Conservation (phyloP, 1,140 invertebrate species). For the Lanistes nyassanus region DNA sequence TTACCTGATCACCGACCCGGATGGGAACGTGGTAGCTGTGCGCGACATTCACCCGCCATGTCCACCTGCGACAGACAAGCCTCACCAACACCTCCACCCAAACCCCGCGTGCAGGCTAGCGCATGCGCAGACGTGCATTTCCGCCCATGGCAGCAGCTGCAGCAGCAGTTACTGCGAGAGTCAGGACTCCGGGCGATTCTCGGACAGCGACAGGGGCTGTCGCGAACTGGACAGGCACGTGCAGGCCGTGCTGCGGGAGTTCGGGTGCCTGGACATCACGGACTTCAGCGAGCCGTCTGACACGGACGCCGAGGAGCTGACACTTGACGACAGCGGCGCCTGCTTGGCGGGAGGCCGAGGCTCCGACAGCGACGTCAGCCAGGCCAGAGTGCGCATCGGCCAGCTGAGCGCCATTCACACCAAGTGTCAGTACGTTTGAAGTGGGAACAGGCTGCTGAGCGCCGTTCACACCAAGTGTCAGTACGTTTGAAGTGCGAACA, state of each 20-base stretch:
- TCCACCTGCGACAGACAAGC: not conserved
- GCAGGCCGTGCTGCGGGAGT: conserved; percentile 8
- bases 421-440: too few relatives aligned
- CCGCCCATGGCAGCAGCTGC: conserved; percentile 15
- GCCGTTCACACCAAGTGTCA: too few relatives aligned
- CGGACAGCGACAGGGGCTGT: conserved; percentile 30
- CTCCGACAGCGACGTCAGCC: too few relatives aligned
- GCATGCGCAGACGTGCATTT: conserved; percentile 5
- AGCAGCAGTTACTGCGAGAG: conserved; percentile 21
- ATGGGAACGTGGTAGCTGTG: conserved; percentile 46
- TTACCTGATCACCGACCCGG: conserved; percentile 42
- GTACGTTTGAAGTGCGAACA: too few relatives aligned
- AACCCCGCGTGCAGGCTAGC: not conserved
- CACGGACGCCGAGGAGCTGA: conserved; percentile 13
- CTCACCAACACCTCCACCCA: not conserved
- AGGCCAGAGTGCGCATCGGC: too few relatives aligned
- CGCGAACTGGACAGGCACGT: conserved; percentile 26
- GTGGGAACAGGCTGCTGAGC: too few relatives aligned
- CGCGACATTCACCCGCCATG: conserved; percentile 23
- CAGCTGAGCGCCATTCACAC: too few relatives aligned
- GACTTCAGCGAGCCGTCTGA: conserved; percentile 21
- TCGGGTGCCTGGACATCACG: conserved; percentile 9
- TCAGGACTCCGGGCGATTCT: conserved; percentile 40
- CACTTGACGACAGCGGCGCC: conserved; percentile 12
- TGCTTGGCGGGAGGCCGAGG: not conserved